A percentile compares a stretch with the other conserved stretches of the same genome.
These are phyloP conservation scores for Tyria jacobaeae DNA, from an alignment of 2,888 invertebrate species.

Conservation along the genomic window DNA sequence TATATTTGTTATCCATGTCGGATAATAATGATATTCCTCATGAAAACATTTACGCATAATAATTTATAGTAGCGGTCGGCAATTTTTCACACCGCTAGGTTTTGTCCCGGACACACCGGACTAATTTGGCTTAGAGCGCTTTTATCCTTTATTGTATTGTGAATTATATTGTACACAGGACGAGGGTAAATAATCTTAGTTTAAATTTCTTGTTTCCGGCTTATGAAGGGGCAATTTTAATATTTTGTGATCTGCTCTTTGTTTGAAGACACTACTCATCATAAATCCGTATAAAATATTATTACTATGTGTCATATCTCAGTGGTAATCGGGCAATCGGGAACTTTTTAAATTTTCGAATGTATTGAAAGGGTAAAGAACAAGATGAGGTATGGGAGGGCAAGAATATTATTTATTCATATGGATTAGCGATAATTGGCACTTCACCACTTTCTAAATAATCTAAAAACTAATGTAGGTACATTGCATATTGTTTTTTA, in stretches of 20 bases:
- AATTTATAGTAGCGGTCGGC: slow-evolving; percentile 41
- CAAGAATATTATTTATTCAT: too few relatives aligned
- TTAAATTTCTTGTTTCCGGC: slow-evolving; percentile 16
- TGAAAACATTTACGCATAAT: slow-evolving; percentile 34
- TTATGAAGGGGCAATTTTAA: slow-evolving; percentile 3
- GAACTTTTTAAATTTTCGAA: too few relatives aligned
- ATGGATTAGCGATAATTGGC: too few relatives aligned
- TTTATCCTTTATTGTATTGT: slow-evolving; percentile 55
- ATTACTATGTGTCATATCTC: too few relatives aligned
- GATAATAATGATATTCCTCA: slow-evolving; percentile 31
- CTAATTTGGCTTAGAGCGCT: slow-evolving; percentile 51
- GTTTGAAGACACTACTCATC: not conserved
- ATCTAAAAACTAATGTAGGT: too few relatives aligned
- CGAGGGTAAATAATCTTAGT: slow-evolving; percentile 21
- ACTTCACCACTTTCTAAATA: too few relatives aligned
- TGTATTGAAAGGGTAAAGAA: too few relatives aligned
- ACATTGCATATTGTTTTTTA: too few relatives aligned
- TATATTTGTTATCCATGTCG: slow-evolving; percentile 33
- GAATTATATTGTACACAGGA: slow-evolving; percentile 53
- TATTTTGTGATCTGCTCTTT: not conserved
- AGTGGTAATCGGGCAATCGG: too few relatives aligned
- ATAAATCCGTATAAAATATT: too few relatives aligned
- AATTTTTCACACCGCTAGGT: slow-evolving; percentile 50
- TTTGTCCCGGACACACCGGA: slow-evolving; percentile 44
- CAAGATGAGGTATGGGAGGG: too few relatives aligned